Evolutionary conservation across 2,888 invertebrate species (phyloP), one percentile per base, ranked within the genome.

Genomic region (Epistrophella euchroma): DNA sequence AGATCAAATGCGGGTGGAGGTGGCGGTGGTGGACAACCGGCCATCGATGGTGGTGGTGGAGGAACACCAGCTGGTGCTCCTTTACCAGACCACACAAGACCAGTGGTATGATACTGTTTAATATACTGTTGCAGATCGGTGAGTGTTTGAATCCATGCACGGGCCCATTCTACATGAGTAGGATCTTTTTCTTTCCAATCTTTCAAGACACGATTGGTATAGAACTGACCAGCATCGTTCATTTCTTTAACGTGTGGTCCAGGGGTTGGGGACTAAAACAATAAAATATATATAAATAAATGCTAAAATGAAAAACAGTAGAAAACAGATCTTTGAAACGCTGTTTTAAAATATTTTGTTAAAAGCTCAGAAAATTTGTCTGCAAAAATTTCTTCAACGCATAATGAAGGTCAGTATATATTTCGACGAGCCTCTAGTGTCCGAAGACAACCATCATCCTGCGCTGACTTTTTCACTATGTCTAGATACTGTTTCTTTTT

Each of bases 181-280:
- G 96, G 95, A 92, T 98, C 95, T 93, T 98, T 98, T 91, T 98
- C 98, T 93, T 98, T 99, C 97, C 97, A 98, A 88, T 99, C 99
- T 93, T 98, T 99, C 81, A 99, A 94, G 47, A 99, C 99, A 88
- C 99, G 95, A 94, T 99, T 99, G 76, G 98, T 97, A 93, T 98
- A 99, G 93, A 99, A 99, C 93, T 98, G 97, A 2, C 98, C 98
- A 11, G 99, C 98, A 92, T 99, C 99, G 89, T 97, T 96, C 98
- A 99, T 98, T 93, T 99, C 99, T 93, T 99, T 99, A 19, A 99
- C 96, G 91, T 97, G 98, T 0, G 99, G 99, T 2, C 96, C 97
- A 0, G 99, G 99, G 0, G 98, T 96, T 3, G 98, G 98, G 25
- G 96, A 93, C 94, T 96, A 90, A 25, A 87, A 88, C 28, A 22